Conservation (phyloP, 2,797 vertebrate genomes). For the Menidia menidia region DNA sequence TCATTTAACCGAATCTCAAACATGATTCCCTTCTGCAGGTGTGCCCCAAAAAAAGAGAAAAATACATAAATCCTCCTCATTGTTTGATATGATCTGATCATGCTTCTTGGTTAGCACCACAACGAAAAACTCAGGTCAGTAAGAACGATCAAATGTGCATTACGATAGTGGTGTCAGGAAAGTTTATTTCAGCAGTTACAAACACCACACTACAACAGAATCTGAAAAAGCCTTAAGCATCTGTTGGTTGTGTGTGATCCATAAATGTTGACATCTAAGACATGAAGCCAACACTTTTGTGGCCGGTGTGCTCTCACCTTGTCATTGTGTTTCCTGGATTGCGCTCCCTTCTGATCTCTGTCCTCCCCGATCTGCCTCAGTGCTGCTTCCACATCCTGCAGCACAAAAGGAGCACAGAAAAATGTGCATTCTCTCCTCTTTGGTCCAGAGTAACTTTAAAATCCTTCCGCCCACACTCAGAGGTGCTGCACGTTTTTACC, state of each 20-base stretch:
- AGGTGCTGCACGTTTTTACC: conserved; percentile 31
- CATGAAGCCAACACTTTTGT: not conserved
- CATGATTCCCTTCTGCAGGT: conserved; percentile 85
- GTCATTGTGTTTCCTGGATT: conserved; percentile 67
- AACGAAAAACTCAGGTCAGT: too few species aligned
- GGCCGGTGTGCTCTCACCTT: conserved; percentile 74
- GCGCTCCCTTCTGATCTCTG: conserved; percentile 63
- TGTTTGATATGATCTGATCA: not conserved
- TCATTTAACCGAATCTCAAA: conserved; percentile 90
- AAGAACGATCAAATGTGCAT: too few species aligned
- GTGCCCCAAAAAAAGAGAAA: not conserved
- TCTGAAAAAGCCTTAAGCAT: too few species aligned
- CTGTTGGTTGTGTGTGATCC: too few species aligned
- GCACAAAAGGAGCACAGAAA: not conserved
- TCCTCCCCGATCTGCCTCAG: conserved; percentile 72
- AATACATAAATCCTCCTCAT: not conserved
- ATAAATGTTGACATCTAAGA: not conserved
- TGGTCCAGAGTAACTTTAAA: not conserved
- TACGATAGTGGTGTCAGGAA: too few species aligned
- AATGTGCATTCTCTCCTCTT: not conserved
- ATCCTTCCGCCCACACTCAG: too few species aligned
- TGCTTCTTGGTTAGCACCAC: too few species aligned
- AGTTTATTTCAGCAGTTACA: too few species aligned
- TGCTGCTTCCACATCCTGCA: conserved; percentile 78
- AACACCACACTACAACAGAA: too few species aligned